Evolutionary conservation across 53 echinoderm and acorn worm species (phyloP), one percentile per base, ranked within the genome.

Genomic region (Mesocentrotus franciscanus): DNA sequence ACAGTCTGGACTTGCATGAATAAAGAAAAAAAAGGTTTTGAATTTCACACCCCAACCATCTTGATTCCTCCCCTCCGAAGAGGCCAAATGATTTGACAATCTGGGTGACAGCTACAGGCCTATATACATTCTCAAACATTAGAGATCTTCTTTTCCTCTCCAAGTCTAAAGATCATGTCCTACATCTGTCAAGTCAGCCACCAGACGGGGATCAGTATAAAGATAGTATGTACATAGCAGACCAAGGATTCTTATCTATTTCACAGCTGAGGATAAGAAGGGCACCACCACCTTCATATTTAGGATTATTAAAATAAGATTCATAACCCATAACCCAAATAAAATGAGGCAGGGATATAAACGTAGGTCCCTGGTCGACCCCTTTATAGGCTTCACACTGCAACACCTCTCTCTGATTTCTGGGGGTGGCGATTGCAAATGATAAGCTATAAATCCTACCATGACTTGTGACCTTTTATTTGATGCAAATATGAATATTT

Each of bases 401-500:
- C 17, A 87, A 42, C 84, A 84, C 12, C 0, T n/a, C 87, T n/a
- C 87, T 59, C 87, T 87, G n/a, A 87, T 58, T 57, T 87, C 59
- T n/a, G 87, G 58, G 87, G 87, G 87, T 29, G 87, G 57, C 12
- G 2, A 27, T 27, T 1, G 56, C n/a, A 58, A n/a, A 87, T 42
- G 42, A 85, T 85, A 49, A 87, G 87, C 58, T 58, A 4, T 87
- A 57, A 58, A 87, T 87, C 87, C 87, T 84, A 55, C 84, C 10
- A 55, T 6, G 42, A 18, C 84, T 84, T 5, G 13, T 87, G 87
- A 87, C 87, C 87, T 87, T 87, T 87, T 1, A 11, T 57, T 87
- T 18, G 56, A 58, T 27, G 58, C 29, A 58, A 87, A 87, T 87
- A 87, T 87, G 87, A 87, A 87, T 87, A 87, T 87, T 87, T 56